Evolutionary conservation across 2,888 invertebrate species (phyloP).

Genomic region (Hybos culiciformis): DNA sequence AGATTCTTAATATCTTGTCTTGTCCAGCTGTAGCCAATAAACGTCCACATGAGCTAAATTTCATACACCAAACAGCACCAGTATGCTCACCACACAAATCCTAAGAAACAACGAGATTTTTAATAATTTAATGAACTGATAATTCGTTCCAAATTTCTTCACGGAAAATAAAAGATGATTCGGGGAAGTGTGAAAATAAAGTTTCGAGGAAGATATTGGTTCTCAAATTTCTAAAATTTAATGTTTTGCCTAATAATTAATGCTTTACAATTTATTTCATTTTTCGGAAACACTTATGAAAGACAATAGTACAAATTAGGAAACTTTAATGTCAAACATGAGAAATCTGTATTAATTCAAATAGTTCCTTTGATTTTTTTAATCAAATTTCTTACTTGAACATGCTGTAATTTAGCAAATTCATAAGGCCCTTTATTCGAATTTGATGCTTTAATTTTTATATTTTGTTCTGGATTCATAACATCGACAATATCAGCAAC

Average conservation of each 20-base stretch:
- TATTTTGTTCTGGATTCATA: conserved; percentile 62
- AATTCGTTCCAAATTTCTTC: no score
- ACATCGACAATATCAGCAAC: conserved; percentile 74
- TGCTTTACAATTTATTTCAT: no score
- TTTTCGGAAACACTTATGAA: no score
- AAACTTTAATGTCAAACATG: neutral
- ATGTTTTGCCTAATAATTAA: no score
- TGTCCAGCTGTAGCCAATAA: conserved; percentile 94
- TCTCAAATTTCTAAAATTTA: no score
- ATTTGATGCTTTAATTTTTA: conserved; percentile 85
- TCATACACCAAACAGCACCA: conserved; percentile 98
- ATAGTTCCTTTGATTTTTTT: neutral
- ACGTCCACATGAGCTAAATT: conserved; percentile 90
- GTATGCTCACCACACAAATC: conserved; percentile 72
- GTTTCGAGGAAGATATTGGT: no score
- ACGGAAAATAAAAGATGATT: no score
- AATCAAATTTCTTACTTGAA: conserved; percentile 45
- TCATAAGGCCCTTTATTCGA: conserved; percentile 96
- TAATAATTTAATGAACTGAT: no score
- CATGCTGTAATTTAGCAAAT: conserved; percentile 80
- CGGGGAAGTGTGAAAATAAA: no score
- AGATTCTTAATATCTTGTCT: conserved; percentile 84
- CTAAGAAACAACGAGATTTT: conserved; percentile 24
- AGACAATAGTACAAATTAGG: no score
- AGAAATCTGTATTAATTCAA: neutral